A percentile compares a stretch with the other conserved stretches of the same genome.
Conservation (phyloP, 2,113 vertebrate species). For the Heterocephalus glaber region DNA sequence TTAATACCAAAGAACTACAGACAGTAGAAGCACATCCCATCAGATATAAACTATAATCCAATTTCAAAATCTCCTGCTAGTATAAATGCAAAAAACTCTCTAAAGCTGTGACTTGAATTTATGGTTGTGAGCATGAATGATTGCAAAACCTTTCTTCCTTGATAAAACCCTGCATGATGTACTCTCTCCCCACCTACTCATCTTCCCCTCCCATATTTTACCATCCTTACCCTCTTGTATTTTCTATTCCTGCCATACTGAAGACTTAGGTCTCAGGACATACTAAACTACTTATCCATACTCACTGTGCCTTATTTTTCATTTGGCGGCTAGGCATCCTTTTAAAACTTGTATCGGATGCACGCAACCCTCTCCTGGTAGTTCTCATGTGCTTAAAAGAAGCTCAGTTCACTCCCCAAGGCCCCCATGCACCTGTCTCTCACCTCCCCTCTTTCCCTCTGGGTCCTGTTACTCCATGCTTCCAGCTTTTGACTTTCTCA, state of each 20-base stretch:
- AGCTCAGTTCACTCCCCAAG: background rate
- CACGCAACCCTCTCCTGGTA: background rate
- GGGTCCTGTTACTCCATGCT: background rate
- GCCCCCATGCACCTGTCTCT: background rate
- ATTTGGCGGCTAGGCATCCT: background rate
- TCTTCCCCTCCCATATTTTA: background rate
- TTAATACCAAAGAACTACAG: slow-evolving; percentile 36
- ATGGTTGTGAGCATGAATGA: background rate
- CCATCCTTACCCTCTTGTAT: background rate
- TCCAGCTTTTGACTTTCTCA: background rate
- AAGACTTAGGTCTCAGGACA: background rate
- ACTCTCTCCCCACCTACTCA: background rate
- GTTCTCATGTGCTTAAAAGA: background rate
- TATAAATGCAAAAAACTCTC: background rate
- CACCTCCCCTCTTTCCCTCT: too few species aligned
- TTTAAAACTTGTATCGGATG: background rate
- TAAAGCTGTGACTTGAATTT: background rate
- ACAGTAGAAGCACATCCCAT: background rate
- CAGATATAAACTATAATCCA: slow-evolving; percentile 2
- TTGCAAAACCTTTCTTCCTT: background rate
- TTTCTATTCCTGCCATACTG: background rate
- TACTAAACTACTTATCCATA: background rate
- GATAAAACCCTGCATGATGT: background rate
- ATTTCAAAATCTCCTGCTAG: background rate
- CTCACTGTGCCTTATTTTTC: background rate